Evolutionary conservation across 2,113 vertebrate species (phyloP), one percentile per base, ranked within the genome.

Genomic region (Eolophus roseicapilla): DNA sequence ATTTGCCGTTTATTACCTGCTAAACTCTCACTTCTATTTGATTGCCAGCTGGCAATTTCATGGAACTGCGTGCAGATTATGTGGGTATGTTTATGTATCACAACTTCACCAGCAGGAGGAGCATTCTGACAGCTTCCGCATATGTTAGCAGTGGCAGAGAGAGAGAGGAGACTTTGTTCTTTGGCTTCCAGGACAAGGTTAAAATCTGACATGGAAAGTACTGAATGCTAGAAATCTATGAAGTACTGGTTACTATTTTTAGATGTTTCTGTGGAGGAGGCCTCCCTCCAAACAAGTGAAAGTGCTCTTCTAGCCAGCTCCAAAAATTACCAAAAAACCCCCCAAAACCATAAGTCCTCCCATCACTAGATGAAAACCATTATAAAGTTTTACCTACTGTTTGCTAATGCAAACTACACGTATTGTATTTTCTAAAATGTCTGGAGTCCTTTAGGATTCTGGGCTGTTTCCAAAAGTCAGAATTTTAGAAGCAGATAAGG

Each of bases 71-170:
- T 1, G 2, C 37, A 57, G 33, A 25, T 57, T 46, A 95, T 57
- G 52, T 57, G 83, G 12, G 0, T 29, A 12, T 24, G 53, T 60
- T 90, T 77, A 76, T 3, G 15, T 37, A 18, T 16, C 0, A 0
- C 78, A 90, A 35, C 50, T 67, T 49, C 29, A 75, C 2, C 15
- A 49, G 35, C 65, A 67, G 41, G 19, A 77, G 53, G 12, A 82
- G 35, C 10, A 2, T n/a, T 75, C 67, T 70, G 50, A 64, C 39
- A 31, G 57, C 68, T 92, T 41, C 67, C 17, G 39, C 43, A 6
- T 25, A 10, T 12, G 23, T 50, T 46, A 50, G 44, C 23, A 64
- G 53, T 6, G 23, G 31, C 70, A 76, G 11, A 41, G 31, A 33
- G 55, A 57, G 55, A 57, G 55, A 15, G 7, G 68, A 90, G 15